phyloP scores from a whole-genome alignment of 2,113 vertebrate species.

The Coryphaenoides rupestris region DNA sequence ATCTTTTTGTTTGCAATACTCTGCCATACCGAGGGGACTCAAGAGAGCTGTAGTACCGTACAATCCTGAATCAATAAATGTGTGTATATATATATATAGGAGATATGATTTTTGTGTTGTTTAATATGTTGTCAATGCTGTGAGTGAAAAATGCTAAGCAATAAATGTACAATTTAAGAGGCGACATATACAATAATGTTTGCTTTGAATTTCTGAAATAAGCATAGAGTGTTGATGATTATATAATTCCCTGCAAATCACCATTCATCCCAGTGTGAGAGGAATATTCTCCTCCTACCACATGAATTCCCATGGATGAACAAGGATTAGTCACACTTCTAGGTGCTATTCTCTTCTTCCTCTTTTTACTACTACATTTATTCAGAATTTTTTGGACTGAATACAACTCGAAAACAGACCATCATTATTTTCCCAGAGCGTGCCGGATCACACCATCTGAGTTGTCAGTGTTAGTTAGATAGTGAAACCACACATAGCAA shows the following conservation, averaged over 20 bases:
- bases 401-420: too few species aligned
- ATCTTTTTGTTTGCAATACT: too few species aligned
- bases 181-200: not conserved
- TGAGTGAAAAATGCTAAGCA: too few species aligned
- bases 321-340: slow-evolving; percentile 46
- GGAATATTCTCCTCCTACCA: slow-evolving; percentile 22
- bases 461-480: slow-evolving; percentile 38
- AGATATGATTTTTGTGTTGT: too few species aligned
- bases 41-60: too few species aligned
- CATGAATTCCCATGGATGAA: slow-evolving; percentile 13
- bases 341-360: slow-evolving; percentile 43
- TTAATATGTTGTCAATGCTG: too few species aligned
- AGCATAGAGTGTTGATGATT: not conserved
- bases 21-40: too few species aligned
- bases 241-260: not conserved
- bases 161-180: not conserved
- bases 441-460: slow-evolving; percentile 12
- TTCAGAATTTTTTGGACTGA: too few species aligned
- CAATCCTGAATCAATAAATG: too few species aligned
- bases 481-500: slow-evolving; percentile 33
- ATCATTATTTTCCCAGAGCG: slow-evolving; percentile 20
- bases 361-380: too few species aligned
- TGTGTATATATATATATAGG: too few species aligned
- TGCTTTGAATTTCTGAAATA: too few species aligned
- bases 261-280: not conserved